Base-by-base conservation (phyloP, 1,140 invertebrate genomes). In the Drosophila gunungcola region DNA sequence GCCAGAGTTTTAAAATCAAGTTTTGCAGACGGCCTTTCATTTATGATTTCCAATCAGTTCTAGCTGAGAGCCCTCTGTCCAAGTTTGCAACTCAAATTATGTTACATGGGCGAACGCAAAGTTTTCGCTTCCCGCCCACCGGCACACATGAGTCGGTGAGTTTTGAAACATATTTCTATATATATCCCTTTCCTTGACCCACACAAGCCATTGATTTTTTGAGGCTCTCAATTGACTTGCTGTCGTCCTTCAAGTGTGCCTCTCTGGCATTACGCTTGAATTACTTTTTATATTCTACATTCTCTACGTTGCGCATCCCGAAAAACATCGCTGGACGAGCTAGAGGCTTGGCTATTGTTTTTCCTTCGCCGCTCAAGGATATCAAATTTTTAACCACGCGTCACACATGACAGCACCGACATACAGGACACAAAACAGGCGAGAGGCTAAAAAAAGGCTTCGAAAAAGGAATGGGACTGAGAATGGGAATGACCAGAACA, bases 301-400 rank as follows among this genome's bases (percentile, higher is more conserved):
- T 32, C 43, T n/a, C 13, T 25, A 10, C 16, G 11, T 9, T 3
- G 21, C 1, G 25, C 13, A 1, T 21, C 3, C 27, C 5, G 12
- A 49, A n/a, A 49, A 49, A 32, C 27, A 32, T 32, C 34, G 32
- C 36, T 36, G 38, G 54, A 27, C n/a, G 11, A 29, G 25, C 43
- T 41, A 38, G 12, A 39, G 38, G 34, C n/a, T 25, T 55, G 41
- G 39, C 38, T 49, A 39, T 62, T 72, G 55, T 52, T 76, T 61
- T 72, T 75, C 63, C 58, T 55, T 55, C 76, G 79, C 56, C 78
- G 63, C 69, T 86, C 83, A 78, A 85, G 82, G 82, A 86, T 85
- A 85, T 85, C 83, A 88, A 86, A 85, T 85, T 86, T 80, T 86
- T 86, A 82, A 86, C 82, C 82, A 82, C 82, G 83, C 78, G 78